These are phyloP conservation scores for Gila robusta DNA, from an alignment of 2,797 vertebrate genomes.

Conservation along the genomic window DNA sequence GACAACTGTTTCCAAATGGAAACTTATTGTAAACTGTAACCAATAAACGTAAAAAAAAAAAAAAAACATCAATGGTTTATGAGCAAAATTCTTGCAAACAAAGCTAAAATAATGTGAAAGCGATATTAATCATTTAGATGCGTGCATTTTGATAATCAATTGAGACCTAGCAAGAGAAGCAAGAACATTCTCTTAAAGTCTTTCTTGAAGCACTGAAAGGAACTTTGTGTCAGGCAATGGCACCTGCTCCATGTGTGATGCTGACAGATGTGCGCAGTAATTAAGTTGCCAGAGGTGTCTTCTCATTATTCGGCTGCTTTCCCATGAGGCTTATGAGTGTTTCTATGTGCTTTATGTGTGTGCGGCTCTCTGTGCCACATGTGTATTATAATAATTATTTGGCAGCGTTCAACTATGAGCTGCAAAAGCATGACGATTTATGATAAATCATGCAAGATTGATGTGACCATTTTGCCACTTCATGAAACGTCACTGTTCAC, in stretches of 20 bases:
- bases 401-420: not conserved
- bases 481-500: not conserved
- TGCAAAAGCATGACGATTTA: not conserved
- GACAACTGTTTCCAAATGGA: not conserved
- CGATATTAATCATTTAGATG: not conserved
- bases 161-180: not conserved
- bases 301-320: conserved; percentile 70
- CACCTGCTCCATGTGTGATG: conserved; percentile 78
- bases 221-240: conserved; percentile 53
- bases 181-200: conserved; percentile 25
- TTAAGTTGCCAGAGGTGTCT: conserved; percentile 79
- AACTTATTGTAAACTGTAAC: not conserved
- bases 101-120: not conserved
- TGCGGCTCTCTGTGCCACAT: not conserved
- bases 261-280: conserved; percentile 78
- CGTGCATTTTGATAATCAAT: not conserved
- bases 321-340: conserved; percentile 47
- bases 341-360: conserved; percentile 34
- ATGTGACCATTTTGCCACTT: not conserved
- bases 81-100: not conserved
- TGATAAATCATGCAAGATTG: not conserved
- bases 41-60: not conserved
- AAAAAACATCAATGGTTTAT: not conserved
- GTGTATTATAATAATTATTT: conserved; percentile 17
- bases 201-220: not conserved